These are phyloP conservation scores for Euspilapteryx auroguttella DNA, from an alignment of 2,888 invertebrate species.

Conservation along the genomic window DNA sequence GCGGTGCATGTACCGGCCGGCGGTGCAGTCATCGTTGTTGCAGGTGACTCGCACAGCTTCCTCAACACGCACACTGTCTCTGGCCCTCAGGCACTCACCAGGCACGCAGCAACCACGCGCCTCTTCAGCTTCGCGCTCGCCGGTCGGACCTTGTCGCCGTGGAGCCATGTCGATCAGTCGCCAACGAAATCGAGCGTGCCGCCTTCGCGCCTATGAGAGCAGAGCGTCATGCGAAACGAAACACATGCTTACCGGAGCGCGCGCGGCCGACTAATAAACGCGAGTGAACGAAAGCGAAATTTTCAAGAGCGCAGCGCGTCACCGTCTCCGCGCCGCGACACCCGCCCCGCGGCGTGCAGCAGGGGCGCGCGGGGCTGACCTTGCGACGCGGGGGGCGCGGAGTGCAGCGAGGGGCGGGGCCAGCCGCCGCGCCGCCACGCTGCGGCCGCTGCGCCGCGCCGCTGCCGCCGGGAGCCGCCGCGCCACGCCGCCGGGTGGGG, in stretches of 20 bases:
- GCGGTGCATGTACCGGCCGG: slow-evolving; percentile 92
- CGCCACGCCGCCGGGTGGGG: slow-evolving; percentile 15
- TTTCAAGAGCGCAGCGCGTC: slow-evolving; percentile 66
- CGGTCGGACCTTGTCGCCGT: slow-evolving; percentile 52
- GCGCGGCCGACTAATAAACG: slow-evolving; percentile 63
- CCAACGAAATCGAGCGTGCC: slow-evolving; percentile 47
- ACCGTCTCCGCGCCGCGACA: slow-evolving; percentile 19
- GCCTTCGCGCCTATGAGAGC: slow-evolving; percentile 16
- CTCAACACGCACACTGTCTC: slow-evolving; percentile 64
- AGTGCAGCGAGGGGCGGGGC: slow-evolving; percentile 19
- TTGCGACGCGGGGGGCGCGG: slow-evolving; percentile 24
- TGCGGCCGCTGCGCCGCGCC: neutral
- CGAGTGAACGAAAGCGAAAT: slow-evolving; percentile 70
- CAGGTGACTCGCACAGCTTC: slow-evolving; percentile 89
- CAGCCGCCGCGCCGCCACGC: slow-evolving; percentile 16
- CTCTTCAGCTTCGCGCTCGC: slow-evolving; percentile 49
- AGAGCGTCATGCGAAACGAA: slow-evolving; percentile 50
- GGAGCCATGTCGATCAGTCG: slow-evolving; percentile 41
- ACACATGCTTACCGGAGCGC: slow-evolving; percentile 64
- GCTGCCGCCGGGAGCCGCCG: slow-evolving; percentile 10
- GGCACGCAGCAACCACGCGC: slow-evolving; percentile 79
- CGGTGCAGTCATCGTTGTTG: slow-evolving; percentile 90
- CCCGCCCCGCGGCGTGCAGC: slow-evolving; percentile 25
- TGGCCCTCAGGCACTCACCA: slow-evolving; percentile 78
- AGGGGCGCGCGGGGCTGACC: slow-evolving; percentile 37